A percentile compares a stretch with the other conserved stretches of the same genome.
These are phyloP conservation scores for Papilio glaucus DNA, from an alignment of 1,140 invertebrate species.

Conservation along the genomic window DNA sequence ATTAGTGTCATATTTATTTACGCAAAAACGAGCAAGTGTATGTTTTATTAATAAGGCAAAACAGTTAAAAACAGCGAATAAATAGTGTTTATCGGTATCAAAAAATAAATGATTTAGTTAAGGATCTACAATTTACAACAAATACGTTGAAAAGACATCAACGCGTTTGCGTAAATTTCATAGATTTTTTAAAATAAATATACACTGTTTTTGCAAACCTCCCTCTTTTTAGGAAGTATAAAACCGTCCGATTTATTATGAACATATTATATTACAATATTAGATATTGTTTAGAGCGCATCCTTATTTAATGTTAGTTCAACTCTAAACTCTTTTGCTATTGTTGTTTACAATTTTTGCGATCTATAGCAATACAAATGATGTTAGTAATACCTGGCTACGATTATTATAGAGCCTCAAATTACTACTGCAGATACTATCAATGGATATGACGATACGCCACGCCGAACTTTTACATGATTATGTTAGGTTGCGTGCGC, in stretches of 20 bases:
- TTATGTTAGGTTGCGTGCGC: neutral
- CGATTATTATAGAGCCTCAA: neutral
- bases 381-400: neutral
- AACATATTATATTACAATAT: neutral
- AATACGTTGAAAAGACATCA: neutral
- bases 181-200: neutral
- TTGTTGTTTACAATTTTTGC: slow-evolving; percentile 5
- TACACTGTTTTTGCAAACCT: too few species aligned
- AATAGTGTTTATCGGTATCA: neutral
- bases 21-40: too few species aligned
- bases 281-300: neutral
- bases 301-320: neutral
- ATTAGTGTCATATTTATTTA: too few species aligned
- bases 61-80: too few species aligned
- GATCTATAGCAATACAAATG: neutral
- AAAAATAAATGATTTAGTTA: too few species aligned
- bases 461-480: neutral
- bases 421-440: neutral
- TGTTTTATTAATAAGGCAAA: too few species aligned
- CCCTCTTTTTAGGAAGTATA: too few species aligned
- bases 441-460: neutral
- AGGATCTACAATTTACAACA: too few species aligned
- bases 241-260: too few species aligned
- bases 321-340: neutral
- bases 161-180: neutral